These are phyloP conservation scores for Australoheros facetus DNA, from an alignment of 2,797 vertebrate species.

Conservation along the genomic window DNA sequence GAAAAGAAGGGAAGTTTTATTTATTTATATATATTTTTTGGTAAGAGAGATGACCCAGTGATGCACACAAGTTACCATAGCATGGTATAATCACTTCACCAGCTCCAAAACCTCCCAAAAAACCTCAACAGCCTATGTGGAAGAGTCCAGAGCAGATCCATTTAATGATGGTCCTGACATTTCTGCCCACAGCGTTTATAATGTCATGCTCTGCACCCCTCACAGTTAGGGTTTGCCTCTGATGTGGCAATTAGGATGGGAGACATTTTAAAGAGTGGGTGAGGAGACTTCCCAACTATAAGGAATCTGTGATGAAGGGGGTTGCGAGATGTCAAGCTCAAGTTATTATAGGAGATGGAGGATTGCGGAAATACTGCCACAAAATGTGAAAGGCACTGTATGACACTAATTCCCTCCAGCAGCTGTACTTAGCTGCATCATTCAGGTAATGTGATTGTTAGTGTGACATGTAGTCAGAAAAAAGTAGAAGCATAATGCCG, in stretches of 20 bases:
- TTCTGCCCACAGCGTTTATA: slow-evolving; percentile 61
- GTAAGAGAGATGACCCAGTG: neutral
- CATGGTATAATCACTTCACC: slow-evolving; percentile 30
- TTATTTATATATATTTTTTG: neutral
- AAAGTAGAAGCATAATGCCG: neutral
- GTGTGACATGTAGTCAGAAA: neutral
- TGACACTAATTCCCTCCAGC: neutral
- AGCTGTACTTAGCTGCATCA: neutral
- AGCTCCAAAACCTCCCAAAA: slow-evolving; percentile 23
- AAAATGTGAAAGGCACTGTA: neutral
- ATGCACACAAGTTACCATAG: slow-evolving; percentile 36
- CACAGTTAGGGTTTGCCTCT: slow-evolving; percentile 51
- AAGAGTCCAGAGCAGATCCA: slow-evolving; percentile 17
- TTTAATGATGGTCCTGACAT: slow-evolving; percentile 69
- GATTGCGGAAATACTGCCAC: slow-evolving; percentile 20
- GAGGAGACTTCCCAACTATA: slow-evolving; percentile 41
- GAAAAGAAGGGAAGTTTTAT: slow-evolving; percentile 6
- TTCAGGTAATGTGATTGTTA: slow-evolving; percentile 5
- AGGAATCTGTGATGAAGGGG: slow-evolving; percentile 21
- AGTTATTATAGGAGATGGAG: slow-evolving; percentile 23
- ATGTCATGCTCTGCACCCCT: slow-evolving; percentile 59
- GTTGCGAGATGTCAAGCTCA: slow-evolving; percentile 36
- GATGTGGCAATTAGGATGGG: slow-evolving; percentile 65
- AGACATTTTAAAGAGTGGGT: slow-evolving; percentile 47
- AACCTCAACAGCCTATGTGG: slow-evolving; percentile 14